Conservation (phyloP, 2,113 vertebrate species). For the Nerophis ophidion region DNA sequence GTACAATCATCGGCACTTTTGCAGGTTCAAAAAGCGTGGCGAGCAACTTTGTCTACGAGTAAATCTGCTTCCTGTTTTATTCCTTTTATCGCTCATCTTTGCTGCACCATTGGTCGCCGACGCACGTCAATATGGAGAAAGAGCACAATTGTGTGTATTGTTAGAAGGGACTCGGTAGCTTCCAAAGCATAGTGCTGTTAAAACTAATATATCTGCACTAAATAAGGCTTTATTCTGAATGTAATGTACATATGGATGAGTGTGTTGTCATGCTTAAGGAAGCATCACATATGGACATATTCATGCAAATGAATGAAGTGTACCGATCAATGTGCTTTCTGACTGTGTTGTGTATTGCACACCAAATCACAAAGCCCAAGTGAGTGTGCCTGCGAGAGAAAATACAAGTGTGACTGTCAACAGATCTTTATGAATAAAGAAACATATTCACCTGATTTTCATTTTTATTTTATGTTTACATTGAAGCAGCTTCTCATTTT, state of each 20-base stretch:
- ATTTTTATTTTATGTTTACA: conserved; percentile 79
- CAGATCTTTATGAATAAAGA: conserved; percentile 65
- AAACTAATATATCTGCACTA: conserved; percentile 59
- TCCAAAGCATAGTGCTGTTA: conserved; percentile 3
- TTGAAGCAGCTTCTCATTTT: conserved; percentile 85
- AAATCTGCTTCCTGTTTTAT: conserved; percentile 25
- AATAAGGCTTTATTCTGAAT: conserved; percentile 70
- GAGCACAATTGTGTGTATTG: background rate
- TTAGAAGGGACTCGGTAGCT: conserved; percentile 7
- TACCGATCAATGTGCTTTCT: conserved; percentile 23
- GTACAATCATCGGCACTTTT: conserved; percentile 44
- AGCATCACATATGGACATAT: background rate
- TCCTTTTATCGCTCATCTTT: conserved; percentile 24
- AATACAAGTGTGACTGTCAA: conserved; percentile 46
- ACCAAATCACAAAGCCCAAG: conserved; percentile 40
- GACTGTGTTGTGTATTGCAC: conserved; percentile 41
- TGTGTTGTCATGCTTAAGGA: background rate
- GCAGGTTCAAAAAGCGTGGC: conserved; percentile 2
- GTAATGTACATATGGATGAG: conserved; percentile 58
- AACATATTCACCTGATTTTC: conserved; percentile 53
- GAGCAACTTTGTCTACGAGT: conserved; percentile 2
- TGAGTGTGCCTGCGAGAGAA: conserved; percentile 32
- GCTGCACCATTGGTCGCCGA: conserved; percentile 21
- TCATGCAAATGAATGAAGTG: conserved; percentile 27
- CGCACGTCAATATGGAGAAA: conserved; percentile 38